These are phyloP conservation scores for Mormyrops attenuatus DNA, from an alignment of 2,797 vertebrate species.

Conservation along the genomic window DNA sequence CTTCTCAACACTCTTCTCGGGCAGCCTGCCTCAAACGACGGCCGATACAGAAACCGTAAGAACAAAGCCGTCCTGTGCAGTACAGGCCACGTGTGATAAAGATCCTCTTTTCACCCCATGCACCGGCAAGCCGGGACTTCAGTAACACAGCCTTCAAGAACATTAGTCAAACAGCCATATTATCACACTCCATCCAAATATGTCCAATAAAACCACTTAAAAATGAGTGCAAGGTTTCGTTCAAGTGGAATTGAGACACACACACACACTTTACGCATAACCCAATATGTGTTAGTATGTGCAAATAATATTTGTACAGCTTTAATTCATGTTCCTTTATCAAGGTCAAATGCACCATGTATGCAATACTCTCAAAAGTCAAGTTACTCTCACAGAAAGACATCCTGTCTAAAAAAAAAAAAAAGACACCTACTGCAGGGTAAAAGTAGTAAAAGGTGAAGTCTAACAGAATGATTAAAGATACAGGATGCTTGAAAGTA, in stretches of 20 bases:
- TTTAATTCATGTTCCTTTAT: not conserved
- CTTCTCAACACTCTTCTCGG: not conserved
- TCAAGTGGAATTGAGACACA: not conserved
- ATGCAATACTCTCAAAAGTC: not conserved
- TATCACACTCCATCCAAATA: not conserved
- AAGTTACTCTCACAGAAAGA: not conserved
- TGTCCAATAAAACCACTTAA: not conserved
- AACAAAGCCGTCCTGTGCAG: not conserved
- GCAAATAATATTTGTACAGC: not conserved
- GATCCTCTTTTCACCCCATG: not conserved
- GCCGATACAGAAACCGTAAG: not conserved
- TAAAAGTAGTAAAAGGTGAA: not conserved
- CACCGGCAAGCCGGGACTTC: not conserved
- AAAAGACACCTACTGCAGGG: not conserved
- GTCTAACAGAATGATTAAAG: not conserved
- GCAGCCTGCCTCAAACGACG: not conserved
- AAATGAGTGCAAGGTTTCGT: not conserved
- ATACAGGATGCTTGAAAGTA: not conserved
- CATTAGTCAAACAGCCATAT: not conserved
- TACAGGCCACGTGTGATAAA: not conserved
- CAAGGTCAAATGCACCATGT: not conserved
- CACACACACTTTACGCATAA: not conserved
- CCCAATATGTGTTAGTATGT: not conserved
- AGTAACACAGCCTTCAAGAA: not conserved
- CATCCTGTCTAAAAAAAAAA: not conserved